Evolutionary conservation across 2,797 vertebrate species (phyloP).

Genomic region (Rachycentron canadum): DNA sequence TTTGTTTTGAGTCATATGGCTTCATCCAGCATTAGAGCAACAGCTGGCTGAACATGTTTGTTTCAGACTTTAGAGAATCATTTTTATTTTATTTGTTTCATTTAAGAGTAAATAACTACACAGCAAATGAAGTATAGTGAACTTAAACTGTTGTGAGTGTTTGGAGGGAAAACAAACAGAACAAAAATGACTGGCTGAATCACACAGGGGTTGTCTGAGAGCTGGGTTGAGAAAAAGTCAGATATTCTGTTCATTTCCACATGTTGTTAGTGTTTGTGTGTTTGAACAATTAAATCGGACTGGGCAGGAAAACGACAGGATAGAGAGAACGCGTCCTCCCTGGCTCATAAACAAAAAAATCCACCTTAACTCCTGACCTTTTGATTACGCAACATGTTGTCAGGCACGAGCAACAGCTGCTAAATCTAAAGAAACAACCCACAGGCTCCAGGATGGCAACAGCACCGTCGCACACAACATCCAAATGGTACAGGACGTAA

Average conservation of each 20-base stretch:
- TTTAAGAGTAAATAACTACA: background rate
- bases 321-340: no score
- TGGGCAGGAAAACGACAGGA: no score
- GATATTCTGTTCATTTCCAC: background rate
- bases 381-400: no score
- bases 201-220: background rate
- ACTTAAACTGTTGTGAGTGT: background rate
- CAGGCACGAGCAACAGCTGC: no score
- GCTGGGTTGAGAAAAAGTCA: background rate
- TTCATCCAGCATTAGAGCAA: constrained; percentile 22
- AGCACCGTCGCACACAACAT: no score
- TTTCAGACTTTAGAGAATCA: constrained; percentile 15
- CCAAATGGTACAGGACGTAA: no score
- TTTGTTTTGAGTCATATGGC: constrained; percentile 5
- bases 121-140: background rate
- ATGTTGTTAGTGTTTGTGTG: no score
- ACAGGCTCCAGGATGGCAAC: no score
- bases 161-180: background rate
- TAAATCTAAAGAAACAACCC: no score
- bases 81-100: constrained; percentile 5
- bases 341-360: no score
- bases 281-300: background rate
- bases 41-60: constrained; percentile 22
- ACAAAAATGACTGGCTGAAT: background rate
- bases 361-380: no score